A percentile compares a stretch with the other conserved stretches of the same genome.
phyloP scores from a whole-genome alignment of 2,113 vertebrate species.

The Panthera uncia region DNA sequence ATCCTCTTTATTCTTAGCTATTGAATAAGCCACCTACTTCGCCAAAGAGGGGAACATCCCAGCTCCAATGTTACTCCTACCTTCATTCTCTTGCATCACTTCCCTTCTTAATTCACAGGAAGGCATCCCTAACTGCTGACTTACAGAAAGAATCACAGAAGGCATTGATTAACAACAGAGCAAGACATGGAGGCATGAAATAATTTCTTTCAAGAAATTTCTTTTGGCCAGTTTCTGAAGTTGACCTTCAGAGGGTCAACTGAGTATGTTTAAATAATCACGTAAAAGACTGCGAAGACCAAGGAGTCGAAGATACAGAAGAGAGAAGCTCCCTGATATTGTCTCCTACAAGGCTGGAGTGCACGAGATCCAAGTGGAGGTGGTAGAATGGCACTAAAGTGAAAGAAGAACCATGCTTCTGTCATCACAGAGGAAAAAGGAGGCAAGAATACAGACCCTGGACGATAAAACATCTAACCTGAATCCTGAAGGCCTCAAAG shows the following conservation, averaged over 20 bases:
- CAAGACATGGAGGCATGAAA: not conserved
- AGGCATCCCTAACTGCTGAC: not conserved
- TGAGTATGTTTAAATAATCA: not conserved
- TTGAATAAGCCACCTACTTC: not conserved
- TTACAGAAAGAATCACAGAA: not conserved
- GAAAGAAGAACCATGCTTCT: too few species aligned
- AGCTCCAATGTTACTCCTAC: not conserved
- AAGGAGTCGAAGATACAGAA: not conserved
- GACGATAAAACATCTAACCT: not conserved
- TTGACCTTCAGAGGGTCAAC: too few species aligned
- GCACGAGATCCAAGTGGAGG: accelerated
- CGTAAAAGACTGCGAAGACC: not conserved
- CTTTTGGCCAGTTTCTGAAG: too few species aligned
- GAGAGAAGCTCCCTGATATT: not conserved
- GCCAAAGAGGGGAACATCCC: not conserved
- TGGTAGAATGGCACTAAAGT: not conserved
- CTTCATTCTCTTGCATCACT: not conserved
- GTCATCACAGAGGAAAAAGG: not conserved
- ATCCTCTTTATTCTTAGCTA: not conserved
- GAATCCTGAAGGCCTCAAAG: not conserved
- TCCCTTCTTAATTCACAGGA: not conserved
- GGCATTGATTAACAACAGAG: not conserved
- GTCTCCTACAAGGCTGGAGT: not conserved
- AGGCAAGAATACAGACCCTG: not conserved
- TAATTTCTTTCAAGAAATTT: not conserved